Conservation (phyloP, 2,113 vertebrate genomes). For the Sander vitreus region DNA sequence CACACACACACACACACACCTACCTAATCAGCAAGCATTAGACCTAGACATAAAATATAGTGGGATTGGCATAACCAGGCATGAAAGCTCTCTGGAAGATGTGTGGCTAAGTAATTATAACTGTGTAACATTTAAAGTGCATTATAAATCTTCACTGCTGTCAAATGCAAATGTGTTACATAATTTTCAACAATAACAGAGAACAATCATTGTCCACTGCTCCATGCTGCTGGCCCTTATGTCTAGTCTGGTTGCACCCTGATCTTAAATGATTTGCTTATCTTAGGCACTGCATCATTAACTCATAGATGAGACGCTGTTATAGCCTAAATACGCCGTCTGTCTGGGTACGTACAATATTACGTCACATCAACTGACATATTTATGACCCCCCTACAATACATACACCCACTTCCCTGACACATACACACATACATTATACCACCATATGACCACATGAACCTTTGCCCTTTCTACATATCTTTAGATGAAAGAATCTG, state of each 20-base stretch:
- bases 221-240: background rate
- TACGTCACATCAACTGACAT: constrained; percentile 24
- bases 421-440: background rate
- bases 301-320: constrained; percentile 40
- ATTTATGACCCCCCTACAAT: constrained; percentile 40
- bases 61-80: background rate
- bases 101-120: background rate
- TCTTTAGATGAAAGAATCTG: background rate
- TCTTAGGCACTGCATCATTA: constrained; percentile 45
- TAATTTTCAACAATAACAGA: background rate
- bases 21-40: background rate
- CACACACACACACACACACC: too few relatives aligned
- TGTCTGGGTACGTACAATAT: constrained; percentile 23
- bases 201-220: background rate
- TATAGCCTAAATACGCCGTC: constrained; percentile 54
- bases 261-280: constrained; percentile 46
- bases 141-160: background rate
- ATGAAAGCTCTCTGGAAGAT: background rate
- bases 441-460: background rate
- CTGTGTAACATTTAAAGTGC: background rate
- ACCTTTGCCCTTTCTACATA: background rate
- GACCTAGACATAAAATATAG: background rate
- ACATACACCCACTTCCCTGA: background rate
- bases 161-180: background rate
- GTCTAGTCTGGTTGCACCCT: constrained; percentile 20